phyloP scores from a whole-genome alignment of 2,888 invertebrate species.

The Hipparchia semele region DNA sequence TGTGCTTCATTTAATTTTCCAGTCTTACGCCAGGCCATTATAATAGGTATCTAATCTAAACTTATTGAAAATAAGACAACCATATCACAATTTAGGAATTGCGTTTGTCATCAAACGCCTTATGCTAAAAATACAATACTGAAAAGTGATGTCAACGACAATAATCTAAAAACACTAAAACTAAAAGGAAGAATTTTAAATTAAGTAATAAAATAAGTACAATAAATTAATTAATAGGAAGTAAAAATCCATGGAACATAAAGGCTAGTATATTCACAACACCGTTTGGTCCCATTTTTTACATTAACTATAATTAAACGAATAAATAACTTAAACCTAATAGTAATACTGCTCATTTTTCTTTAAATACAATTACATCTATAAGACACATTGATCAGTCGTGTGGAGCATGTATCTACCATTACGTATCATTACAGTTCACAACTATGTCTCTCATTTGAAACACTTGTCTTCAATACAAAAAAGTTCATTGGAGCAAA shows the following conservation, averaged over 20 bases:
- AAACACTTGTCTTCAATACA: constrained; percentile 28
- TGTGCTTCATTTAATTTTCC: neutral
- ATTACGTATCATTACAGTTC: constrained; percentile 35
- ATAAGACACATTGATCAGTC: constrained; percentile 64
- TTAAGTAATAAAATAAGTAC: constrained; percentile 24
- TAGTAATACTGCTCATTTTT: constrained; percentile 73
- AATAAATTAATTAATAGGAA: constrained; percentile 28
- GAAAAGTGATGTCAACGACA: constrained; percentile 52
- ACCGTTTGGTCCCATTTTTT: constrained; percentile 72
- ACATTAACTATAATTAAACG: constrained; percentile 43
- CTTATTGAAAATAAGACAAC: constrained; percentile 64
- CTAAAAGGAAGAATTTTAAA: constrained; percentile 36
- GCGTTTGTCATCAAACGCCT: constrained; percentile 60
- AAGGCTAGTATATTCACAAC: constrained; percentile 59
- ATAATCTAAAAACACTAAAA: constrained; percentile 36
- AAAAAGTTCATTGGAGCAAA: neutral
- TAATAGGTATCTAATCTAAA: constrained; percentile 39
- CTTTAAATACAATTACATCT: constrained; percentile 49
- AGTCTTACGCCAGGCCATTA: constrained; percentile 17
- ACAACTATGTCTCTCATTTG: constrained; percentile 39
- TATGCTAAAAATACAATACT: constrained; percentile 54
- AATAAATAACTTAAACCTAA: constrained; percentile 64
- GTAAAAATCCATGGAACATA: constrained; percentile 36
- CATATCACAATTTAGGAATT: constrained; percentile 81
- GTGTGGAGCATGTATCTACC: constrained; percentile 26